Evolutionary conservation across 2,113 vertebrate genomes (phyloP), one percentile per base, ranked within the genome.

Genomic region (Rhinopomastus cyanomelas): DNA sequence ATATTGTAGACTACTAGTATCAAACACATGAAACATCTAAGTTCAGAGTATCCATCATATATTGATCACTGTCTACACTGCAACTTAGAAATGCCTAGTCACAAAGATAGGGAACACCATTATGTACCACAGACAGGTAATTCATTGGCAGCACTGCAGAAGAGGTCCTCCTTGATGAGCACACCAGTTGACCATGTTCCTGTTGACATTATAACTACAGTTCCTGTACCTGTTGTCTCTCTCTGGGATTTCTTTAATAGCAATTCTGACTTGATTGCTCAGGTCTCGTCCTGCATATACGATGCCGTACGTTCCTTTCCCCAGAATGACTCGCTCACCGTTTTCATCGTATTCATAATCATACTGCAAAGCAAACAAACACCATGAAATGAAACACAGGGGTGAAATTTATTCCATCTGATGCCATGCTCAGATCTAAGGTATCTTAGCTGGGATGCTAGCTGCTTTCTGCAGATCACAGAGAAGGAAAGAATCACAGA

Each of bases 341-440:
- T 98, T 99, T 96, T 99, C 99, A 30, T 99, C 98, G 42, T 99
- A 99, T 95, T 99, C 99, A 5, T 99, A 99, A 96, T 99, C 99
- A 67, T 99, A 99, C 99, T 99, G 96, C 25, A 93, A 94, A 87
- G 75, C 68, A 67, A 95, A 74, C 88, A 89, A 42, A 76, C 6
- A 34, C 26, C 13, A 6, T 57, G 55, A 92, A 85, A 61, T 32
- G 25, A 79, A 93, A 69, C 27, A 42, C 61, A 83, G 23, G 23
- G 13, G 11, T 11, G 34, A 26, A 12, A 80, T 42, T 55, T 37
- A 73, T 52, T 32, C 30, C 12, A 5, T 9, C 36, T 51, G 34
- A 44, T 37, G 5, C 37, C 13, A 6, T 5, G 34, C 56, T 32
- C 55, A 3, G 19, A 62, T 44, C 26, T 44, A 37, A 36, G n/a